Base-by-base conservation (phyloP, 2,113 vertebrate species). In the Stegostoma tigrinum region DNA sequence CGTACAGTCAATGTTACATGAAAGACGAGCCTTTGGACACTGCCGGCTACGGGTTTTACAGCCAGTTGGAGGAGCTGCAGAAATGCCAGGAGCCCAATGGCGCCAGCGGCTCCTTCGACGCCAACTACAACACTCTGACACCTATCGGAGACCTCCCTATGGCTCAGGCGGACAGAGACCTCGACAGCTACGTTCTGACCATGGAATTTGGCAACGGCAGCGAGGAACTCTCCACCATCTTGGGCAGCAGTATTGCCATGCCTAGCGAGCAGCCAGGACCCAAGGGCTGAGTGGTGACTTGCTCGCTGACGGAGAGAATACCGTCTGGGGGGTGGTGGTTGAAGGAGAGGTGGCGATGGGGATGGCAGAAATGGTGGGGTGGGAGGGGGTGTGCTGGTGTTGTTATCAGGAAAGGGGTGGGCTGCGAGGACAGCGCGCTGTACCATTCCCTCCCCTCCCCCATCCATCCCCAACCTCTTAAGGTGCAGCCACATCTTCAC, bases 41-140 rank as follows among this genome's bases (percentile, higher is more conserved):
- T 34, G 2, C 5, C 1, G 5, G 2, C 0, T n/a, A 34, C 5
- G 27, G 8, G 0, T n/a, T 61, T 30, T 34, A n/a, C 52, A 2
- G 3, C 55, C 55, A 15, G 14, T 0, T 34, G 3, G 89, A 8
- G 34, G 89, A 66, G 7, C 30, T 66, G 34, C 15, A 0, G 34
- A n/a, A 10, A 5, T n/a, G 19, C 7, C 0, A 15, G 19, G 89
- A 66, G 17, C 34, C 34, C 5, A 61, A 93, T 17, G 34, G n/a
- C 3, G 38, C 38, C 1, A 2, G 2, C 0, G 5, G 61, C 38
- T 2, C 89, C 89, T 66, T 66, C 2, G 61, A 64, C 5, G 2
- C 0, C 0, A 45, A 42, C 15, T 83, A 83, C 80, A 83, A 45
- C 38, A 5, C 21, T 19, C 7, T 83, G 80, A 0, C 14, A 19